Base-by-base conservation (phyloP, 2,888 invertebrate genomes). In the Oscheius myriophilus region DNA sequence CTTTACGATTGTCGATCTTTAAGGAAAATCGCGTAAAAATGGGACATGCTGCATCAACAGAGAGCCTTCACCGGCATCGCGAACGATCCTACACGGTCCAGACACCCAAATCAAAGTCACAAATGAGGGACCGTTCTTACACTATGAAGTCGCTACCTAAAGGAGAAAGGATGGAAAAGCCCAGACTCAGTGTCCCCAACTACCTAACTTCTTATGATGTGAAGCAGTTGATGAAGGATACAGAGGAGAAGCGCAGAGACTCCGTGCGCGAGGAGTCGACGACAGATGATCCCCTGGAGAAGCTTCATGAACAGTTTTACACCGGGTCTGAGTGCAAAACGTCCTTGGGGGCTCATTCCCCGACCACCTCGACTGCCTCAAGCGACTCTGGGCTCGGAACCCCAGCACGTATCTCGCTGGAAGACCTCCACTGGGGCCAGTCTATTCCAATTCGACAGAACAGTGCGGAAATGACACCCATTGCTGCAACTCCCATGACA, bases 201-300 rank as follows among this genome's bases (percentile, higher is more conserved):
- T 71, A 70, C 39, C 66, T 76, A 57, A 79, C 76, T 18, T 67
- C 71, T 41, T 79, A 70, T 59, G 76, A 79, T 49, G 70, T 79
- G 55, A 73, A 75, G 67, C 68, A 75, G 53, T 67, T 79, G 73
- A 79, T 79, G 78, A 49, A 51, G 26, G 53, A 69, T 25, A n/a
- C 14, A 18, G 61, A 61, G 41, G 61, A 61, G 46, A 46, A 61
- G 46, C 25, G 61, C n/a, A n/a, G 61, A 26, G 49, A 61, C 33
- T 49, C 42, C n/a, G 43, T 55, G 16, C 25, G 63, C 18, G 61
- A 67, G 7, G 67, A 58, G 7, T 16, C 53, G 14, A 45, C 49
- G 14, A 49, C 46, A 7, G 42, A 33, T 14, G 66, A 66, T 21
- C 66, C 66, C 16, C 33, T 66, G 41, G 57, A 66, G 33, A 41